phyloP scores from a whole-genome alignment of 2,888 invertebrate species.

The Hirtodrosophila alboralis region DNA sequence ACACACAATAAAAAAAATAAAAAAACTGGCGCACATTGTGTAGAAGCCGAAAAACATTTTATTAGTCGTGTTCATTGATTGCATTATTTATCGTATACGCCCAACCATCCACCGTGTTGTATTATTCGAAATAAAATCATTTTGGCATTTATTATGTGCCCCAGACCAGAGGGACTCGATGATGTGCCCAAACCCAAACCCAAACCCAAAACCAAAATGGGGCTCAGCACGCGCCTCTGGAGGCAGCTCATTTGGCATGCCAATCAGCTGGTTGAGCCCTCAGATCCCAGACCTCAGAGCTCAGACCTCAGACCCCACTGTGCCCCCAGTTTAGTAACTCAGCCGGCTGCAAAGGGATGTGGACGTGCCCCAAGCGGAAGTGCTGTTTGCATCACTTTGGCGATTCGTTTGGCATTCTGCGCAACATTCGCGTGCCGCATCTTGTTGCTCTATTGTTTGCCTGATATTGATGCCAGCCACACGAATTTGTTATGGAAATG shows the following conservation, averaged over 20 bases:
- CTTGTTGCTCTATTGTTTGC: conserved; percentile 39
- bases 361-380: conserved; percentile 56
- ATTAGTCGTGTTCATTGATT: conserved; percentile 40
- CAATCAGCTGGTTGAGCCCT: conserved; percentile 57
- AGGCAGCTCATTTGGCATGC: conserved; percentile 67
- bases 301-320: conserved; percentile 15
- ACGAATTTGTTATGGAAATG: conserved; percentile 46
- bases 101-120: conserved; percentile 5
- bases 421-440: conserved; percentile 52
- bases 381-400: conserved; percentile 38
- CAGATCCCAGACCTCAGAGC: conserved; percentile 11
- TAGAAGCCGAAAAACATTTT: conserved; percentile 22
- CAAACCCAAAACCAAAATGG: conserved; percentile 5
- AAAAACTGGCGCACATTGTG: conserved; percentile 28
- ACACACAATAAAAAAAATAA: no score
- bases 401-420: conserved; percentile 55
- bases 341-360: conserved; percentile 15
- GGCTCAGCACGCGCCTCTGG: conserved; percentile 44
- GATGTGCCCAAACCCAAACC: conserved; percentile 1
- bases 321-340: conserved; percentile 1
- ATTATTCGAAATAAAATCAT: conserved; percentile 47
- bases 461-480: conserved; percentile 40
- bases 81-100: conserved; percentile 28
- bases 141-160: conserved; percentile 54
- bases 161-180: conserved; percentile 18